Evolutionary conservation across 2,113 vertebrate species (phyloP), one percentile per base, ranked within the genome.

Genomic region (Climacteris rufus): DNA sequence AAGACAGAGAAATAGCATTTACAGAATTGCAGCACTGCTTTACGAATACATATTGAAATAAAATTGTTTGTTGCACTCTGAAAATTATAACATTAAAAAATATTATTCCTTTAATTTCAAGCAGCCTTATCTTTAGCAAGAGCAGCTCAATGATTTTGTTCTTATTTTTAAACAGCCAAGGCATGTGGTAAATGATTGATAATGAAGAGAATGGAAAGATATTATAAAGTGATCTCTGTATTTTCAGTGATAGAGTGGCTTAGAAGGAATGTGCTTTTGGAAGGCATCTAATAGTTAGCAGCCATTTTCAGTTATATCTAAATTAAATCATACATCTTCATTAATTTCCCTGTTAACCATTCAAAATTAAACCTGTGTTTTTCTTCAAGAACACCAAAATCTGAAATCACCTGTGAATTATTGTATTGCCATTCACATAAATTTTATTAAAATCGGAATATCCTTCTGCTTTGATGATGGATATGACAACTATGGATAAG

Each of bases 61-160:
- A 84, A 90, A 59, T 69, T 87, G 13, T 59, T 90, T 5, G 2
- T 78, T 90, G 40, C 33, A 92, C 35, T 76, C 80, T 74, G 61
- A 75, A 97, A 95, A 96, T 83, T 35, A 88, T 66, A 96, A 89
- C 42, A 66, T 13, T 64, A 91, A 92, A 44, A 86, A 83, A 89
- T 70, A 59, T 8, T 35, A 52, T 57, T 79, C 54, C 47, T 69
- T 95, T 97, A 91, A 94, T 96, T 97, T 97, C 69, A 95, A 97
- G 40, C 39, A 92, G 37, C n/a, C 66, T 91, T 97, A 84, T 96
- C 92, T 96, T 95, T 86, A 95, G 72, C 74, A 94, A 95, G 66
- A 94, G 28, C 64, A 81, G 76, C 91, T 97, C 79, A 94, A 50
- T 64, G 64, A 96, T 94, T 97, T 97, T 97, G 14, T 83, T 97